A percentile compares a stretch with the other conserved stretches of the same genome.
Evolutionary conservation across 92 coral and sea anemone genomes (phyloP).

Genomic region (Zoanthus sansibaricus): DNA sequence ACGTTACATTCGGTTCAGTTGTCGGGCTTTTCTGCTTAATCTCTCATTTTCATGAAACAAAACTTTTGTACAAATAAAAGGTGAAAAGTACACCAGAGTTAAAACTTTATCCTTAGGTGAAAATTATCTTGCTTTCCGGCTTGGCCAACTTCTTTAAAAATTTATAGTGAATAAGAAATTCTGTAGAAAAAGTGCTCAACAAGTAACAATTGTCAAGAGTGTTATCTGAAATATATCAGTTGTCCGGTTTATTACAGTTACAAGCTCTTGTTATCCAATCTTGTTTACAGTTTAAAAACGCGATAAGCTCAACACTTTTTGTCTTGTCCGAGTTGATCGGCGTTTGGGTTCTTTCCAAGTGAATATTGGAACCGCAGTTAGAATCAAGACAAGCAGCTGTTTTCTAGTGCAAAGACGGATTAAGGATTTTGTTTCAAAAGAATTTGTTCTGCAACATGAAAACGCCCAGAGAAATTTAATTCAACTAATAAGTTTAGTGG

Average conservation of each 20-base stretch:
- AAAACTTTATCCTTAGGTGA: neutral
- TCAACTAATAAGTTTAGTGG: too few species aligned
- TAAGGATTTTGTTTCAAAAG: neutral
- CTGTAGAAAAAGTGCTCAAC: conserved; percentile 12
- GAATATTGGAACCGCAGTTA: conserved; percentile 27
- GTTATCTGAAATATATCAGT: conserved; percentile 25
- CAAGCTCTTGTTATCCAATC: conserved; percentile 20
- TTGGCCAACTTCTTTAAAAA: neutral
- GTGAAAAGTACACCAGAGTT: neutral
- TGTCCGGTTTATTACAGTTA: neutral
- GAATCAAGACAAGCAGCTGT: neutral
- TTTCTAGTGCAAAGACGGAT: neutral
- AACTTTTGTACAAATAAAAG: neutral
- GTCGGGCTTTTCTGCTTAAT: neutral
- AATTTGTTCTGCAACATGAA: too few species aligned
- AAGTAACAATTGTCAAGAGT: neutral
- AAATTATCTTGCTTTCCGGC: neutral
- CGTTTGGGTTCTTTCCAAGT: conserved; percentile 33
- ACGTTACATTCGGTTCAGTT: neutral
- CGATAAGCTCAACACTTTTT: conserved; percentile 16
- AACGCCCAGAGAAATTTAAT: neutral
- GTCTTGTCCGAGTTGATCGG: neutral
- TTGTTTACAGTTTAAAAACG: conserved; percentile 20
- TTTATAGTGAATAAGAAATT: neutral
- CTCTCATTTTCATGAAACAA: neutral